Evolutionary conservation across 2,113 vertebrate genomes (phyloP), one percentile per base, ranked within the genome.

Genomic region (Boleophthalmus pectinirostris): DNA sequence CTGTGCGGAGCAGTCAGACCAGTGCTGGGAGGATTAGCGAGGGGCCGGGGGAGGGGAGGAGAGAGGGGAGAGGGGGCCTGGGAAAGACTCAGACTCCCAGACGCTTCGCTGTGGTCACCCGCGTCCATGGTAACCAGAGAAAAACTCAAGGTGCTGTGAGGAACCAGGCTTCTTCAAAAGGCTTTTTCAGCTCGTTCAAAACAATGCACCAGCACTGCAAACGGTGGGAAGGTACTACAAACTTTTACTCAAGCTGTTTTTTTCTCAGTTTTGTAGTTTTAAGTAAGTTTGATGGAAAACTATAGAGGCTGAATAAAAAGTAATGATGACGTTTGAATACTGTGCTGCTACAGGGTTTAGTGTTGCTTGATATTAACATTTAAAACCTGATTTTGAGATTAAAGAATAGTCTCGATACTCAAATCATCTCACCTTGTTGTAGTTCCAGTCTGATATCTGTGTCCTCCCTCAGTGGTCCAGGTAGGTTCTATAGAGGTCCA

Each of bases 1-100:
- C 88, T 90, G 88, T 87, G 88, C 79, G 75, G 81, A 85, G 84
- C 87, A 80, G 84, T 89, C 87, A 85, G 56, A 75, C 79, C 78
- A 70, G 84, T 3, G 76, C 58, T 63, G 57, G 60, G 57, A 46
- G 80, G 83, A 74, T 75, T 70, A 70, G 54, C 66, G 61, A 29
- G 15, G 46, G 45, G 12, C 66, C 60, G 60, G 49, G 76, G 79
- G 78, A 77, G 82, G 1, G 69, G 76, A 72, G 79, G 18, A 21
- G 1, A 43, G 23, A 72, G 58, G 49, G 49, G 18, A 15, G 18
- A 74, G 66, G 61, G 54, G n/a, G 56, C 73, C 61, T 72, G 60
- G 77, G 70, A 65, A 74, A 79, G 29, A 68, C 67, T 73, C 78
- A 67, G 64, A 69, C 68, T 29, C 46, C 73, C 47, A 77, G 46